A percentile compares a stretch with the other conserved stretches of the same genome.
Conservation (phyloP, 2,888 invertebrate species). For the Drosophila mimetica region DNA sequence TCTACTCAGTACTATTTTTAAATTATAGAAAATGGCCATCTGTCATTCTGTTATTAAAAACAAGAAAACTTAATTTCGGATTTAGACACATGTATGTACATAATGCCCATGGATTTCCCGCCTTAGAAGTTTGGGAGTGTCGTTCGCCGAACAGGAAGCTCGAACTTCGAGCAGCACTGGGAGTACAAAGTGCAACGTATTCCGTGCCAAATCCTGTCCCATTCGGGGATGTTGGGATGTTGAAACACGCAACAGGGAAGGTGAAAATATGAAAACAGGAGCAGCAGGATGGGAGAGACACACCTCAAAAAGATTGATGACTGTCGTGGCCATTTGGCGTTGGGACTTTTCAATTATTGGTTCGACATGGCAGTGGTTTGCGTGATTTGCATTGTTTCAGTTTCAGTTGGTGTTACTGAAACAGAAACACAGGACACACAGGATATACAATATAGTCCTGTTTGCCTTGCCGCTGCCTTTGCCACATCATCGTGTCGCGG, state of each 20-base stretch:
- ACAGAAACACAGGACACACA: too few species aligned
- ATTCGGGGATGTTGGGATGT: slow-evolving; percentile 14
- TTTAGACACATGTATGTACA: neutral
- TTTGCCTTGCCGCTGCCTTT: slow-evolving; percentile 39
- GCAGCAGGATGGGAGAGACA: slow-evolving; percentile 43
- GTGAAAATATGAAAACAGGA: slow-evolving; percentile 9
- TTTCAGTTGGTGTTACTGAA: neutral
- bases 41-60: neutral
- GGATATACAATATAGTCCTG: slow-evolving; percentile 22
- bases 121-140: slow-evolving; percentile 4
- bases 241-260: slow-evolving; percentile 34
- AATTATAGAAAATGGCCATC: neutral
- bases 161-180: slow-evolving; percentile 7
- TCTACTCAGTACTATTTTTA: neutral
- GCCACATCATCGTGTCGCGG: slow-evolving; percentile 35
- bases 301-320: slow-evolving; percentile 81
- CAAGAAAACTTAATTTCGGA: neutral
- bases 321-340: slow-evolving; percentile 56
- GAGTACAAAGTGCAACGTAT: slow-evolving; percentile 7
- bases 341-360: slow-evolving; percentile 68
- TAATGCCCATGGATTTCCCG: neutral
- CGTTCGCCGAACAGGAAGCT: neutral
- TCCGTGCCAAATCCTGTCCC: slow-evolving; percentile 7
- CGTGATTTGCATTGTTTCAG: slow-evolving; percentile 64
- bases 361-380: slow-evolving; percentile 54